Percentiles rank a stretch among this genome's conserved stretches.
These are phyloP conservation scores for Chaetogeoica ovagalla DNA, from an alignment of 2,888 invertebrate genomes.

Conservation along the genomic window DNA sequence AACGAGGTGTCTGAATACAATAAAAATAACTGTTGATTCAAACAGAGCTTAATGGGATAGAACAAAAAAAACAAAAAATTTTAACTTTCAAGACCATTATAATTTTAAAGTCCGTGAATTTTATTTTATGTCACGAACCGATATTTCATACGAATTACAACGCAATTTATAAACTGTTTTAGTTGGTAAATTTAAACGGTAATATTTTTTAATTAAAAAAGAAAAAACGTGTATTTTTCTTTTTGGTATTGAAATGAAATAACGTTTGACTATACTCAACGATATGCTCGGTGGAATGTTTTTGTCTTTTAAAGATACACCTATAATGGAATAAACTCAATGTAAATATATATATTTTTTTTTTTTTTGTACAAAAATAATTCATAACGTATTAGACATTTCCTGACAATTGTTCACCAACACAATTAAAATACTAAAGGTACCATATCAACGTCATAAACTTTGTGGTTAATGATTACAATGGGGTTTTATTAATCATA, in stretches of 20 bases:
- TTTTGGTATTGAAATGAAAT: neutral
- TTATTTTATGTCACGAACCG: neutral
- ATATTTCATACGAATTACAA: neutral
- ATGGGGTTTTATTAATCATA: neutral
- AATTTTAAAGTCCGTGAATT: neutral
- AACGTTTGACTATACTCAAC: neutral
- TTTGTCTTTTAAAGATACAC: neutral
- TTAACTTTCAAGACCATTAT: neutral
- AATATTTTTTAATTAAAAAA: neutral
- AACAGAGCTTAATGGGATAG: neutral
- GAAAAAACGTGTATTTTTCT: neutral
- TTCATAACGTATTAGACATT: conserved; percentile 8
- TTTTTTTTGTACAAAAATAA: neutral
- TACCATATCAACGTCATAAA: conserved; percentile 14
- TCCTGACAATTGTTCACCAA: neutral
- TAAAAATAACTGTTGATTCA: neutral
- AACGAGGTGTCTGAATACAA: neutral
- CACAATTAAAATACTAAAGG: neutral
- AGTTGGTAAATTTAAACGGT: no score
- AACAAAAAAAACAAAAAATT: neutral
- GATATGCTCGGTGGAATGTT: neutral
- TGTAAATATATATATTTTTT: neutral
- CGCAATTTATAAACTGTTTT: no score
- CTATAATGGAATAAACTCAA: neutral
- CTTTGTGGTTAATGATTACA: conserved; percentile 12